Conservation (phyloP, 2,888 invertebrate species). For the Monochamus alternatus region DNA sequence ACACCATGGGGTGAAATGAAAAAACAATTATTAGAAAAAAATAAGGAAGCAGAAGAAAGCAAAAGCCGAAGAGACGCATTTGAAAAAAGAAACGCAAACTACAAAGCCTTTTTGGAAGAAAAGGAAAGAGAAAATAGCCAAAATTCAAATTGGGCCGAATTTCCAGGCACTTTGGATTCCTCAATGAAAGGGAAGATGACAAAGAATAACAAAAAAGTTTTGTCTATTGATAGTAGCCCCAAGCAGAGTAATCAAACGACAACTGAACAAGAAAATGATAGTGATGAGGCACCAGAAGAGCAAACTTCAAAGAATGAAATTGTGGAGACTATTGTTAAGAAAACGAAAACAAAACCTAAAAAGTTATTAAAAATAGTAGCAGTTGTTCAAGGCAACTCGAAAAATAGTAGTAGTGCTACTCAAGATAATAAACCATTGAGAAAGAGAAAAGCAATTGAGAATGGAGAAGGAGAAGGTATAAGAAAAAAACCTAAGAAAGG, state of each 20-base stretch:
- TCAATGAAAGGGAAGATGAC: constrained; percentile 25
- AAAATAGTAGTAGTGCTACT: constrained; percentile 28
- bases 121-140: constrained; percentile 72
- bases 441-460: constrained; percentile 41
- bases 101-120: constrained; percentile 60
- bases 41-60: constrained; percentile 72
- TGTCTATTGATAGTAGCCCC: constrained; percentile 9
- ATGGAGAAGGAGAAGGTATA: constrained; percentile 19
- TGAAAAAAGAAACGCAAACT: constrained; percentile 57
- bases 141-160: constrained; percentile 75
- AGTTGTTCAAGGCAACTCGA: constrained; percentile 21
- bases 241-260: background rate
- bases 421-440: constrained; percentile 45
- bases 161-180: constrained; percentile 64
- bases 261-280: constrained; percentile 51
- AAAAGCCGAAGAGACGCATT: constrained; percentile 69
- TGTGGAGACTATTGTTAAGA: constrained; percentile 51
- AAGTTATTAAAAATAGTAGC: constrained; percentile 54
- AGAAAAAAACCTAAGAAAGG: constrained; percentile 36
- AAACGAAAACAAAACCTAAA: constrained; percentile 54
- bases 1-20: constrained; percentile 85
- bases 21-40: constrained; percentile 74
- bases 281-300: constrained; percentile 62
- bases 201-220: constrained; percentile 3
- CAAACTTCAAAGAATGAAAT: constrained; percentile 58